Evolutionary conservation across 2,113 vertebrate genomes (phyloP), one percentile per base, ranked within the genome.

Genomic region (Dipodomys merriami): DNA sequence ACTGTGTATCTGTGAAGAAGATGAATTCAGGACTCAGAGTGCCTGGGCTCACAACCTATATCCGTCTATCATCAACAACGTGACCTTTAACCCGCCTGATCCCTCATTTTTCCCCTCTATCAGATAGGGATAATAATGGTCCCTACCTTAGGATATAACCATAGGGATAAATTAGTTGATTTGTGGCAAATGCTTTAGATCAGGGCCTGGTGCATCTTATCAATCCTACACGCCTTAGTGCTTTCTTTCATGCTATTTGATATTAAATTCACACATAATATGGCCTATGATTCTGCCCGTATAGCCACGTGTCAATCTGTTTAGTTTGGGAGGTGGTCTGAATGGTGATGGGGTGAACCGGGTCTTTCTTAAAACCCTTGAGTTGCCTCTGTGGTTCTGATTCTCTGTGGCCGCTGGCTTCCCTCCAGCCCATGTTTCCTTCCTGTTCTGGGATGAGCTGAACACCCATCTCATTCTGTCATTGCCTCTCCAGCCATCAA

Each of bases 401-500:
- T 4, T 16, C n/a, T 10, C 72, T 53, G 10, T 92, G 10, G 1
- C 7, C 29, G 83, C 77, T 49, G 6, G 0, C 68, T 91, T 19
- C 83, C 4, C 74, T 77, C 60, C 27, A 18, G 30, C 8, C 6
- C 25, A 1, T 19, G 20, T 46, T 49, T 60, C 53, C 72, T 67
- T 29, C 88, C 44, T 71, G 3, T 25, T 4, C n/a, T 65, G 1
- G 77, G 25, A 18, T 1, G 7, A 11, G 2, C 22, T 87, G 64
- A 83, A 53, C 9, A 11, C 78, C 20, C 53, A 57, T 67, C 78
- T 91, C 60, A 0, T 80, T 93, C 86, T 29, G 1, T 64, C 94
- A 30, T 30, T 97, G 46, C 88, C 86, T 83, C 92, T 92, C 97
- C 95, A 99, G 99, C 99, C 23, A 98, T 99, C 92, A 98, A 99